A percentile compares a stretch with the other conserved stretches of the same genome.
These are phyloP conservation scores for Ennomos fuscantarius DNA, from an alignment of 2,888 invertebrate genomes.

Conservation along the genomic window DNA sequence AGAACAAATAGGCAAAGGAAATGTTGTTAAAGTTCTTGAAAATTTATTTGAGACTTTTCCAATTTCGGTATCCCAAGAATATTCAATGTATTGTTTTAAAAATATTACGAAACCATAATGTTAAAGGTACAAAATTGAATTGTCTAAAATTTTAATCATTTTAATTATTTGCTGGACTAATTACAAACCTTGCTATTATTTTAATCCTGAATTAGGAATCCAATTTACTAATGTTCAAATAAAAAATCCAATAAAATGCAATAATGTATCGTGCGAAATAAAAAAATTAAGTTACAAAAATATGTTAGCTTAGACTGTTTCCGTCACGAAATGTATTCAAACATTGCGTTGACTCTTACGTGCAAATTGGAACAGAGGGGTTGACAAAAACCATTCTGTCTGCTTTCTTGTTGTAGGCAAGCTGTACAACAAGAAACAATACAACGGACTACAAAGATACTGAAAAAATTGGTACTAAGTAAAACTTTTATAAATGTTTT, in stretches of 20 bases:
- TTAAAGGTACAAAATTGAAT: background rate
- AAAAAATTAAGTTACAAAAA: too few species aligned
- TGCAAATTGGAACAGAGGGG: slow-evolving; percentile 46
- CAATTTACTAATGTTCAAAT: too few species aligned
- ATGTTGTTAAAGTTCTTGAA: slow-evolving; percentile 37
- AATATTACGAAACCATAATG: slow-evolving; percentile 14
- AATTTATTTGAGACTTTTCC: slow-evolving; percentile 34
- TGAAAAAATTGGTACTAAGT: slow-evolving; percentile 75
- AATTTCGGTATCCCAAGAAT: slow-evolving; percentile 31
- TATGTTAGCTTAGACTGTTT: too few species aligned
- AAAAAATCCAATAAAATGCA: too few species aligned
- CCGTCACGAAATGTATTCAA: slow-evolving; percentile 53
- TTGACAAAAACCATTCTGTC: slow-evolving; percentile 72
- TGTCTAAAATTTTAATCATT: too few species aligned
- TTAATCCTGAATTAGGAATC: too few species aligned
- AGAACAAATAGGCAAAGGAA: slow-evolving; percentile 30
- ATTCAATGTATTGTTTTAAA: slow-evolving; percentile 27
- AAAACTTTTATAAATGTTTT: slow-evolving; percentile 66
- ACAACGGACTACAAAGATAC: slow-evolving; percentile 63
- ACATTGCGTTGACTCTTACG: slow-evolving; percentile 47
- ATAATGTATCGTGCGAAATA: too few species aligned
- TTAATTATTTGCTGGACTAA: too few species aligned
- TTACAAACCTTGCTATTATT: too few species aligned
- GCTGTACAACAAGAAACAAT: slow-evolving; percentile 68
- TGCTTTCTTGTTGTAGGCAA: too few species aligned